Evolutionary conservation across 2,888 invertebrate species (phyloP).

Genomic region (Plagodis dolabraria): DNA sequence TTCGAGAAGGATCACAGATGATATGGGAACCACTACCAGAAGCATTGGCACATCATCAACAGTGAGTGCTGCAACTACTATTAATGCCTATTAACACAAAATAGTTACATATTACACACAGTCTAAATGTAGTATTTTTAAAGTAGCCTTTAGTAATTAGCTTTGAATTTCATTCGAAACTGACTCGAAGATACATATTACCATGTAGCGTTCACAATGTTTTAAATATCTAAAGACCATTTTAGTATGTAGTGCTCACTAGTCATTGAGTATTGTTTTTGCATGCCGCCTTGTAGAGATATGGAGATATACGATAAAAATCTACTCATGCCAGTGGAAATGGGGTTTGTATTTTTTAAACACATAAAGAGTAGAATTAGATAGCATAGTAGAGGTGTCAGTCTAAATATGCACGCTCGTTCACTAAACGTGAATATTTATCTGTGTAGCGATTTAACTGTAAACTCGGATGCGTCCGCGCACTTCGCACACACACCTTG

Average conservation of each 20-base stretch:
- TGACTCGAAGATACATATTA: neutral
- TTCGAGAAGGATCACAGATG: slow-evolving; percentile 87
- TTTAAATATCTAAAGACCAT: neutral
- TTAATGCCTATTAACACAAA: neutral
- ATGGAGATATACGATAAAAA: slow-evolving; percentile 69
- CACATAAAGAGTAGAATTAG: slow-evolving; percentile 15
- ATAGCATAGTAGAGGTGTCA: slow-evolving; percentile 3
- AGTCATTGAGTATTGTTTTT: slow-evolving; percentile 75
- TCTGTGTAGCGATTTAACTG: no score
- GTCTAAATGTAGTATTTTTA: slow-evolving; percentile 1
- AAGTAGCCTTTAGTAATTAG: slow-evolving; percentile 8
- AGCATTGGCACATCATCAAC: slow-evolving; percentile 49
- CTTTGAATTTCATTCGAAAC: slow-evolving; percentile 10
- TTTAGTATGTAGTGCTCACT: slow-evolving; percentile 43
- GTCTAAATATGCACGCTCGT: slow-evolving; percentile 5
- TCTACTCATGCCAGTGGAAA: slow-evolving; percentile 71
- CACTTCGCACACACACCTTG: no score
- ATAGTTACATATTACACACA: slow-evolving; percentile 4
- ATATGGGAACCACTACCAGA: slow-evolving; percentile 85
- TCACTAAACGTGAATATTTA: no score
- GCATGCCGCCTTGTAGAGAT: slow-evolving; percentile 80
- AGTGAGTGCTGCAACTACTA: slow-evolving; percentile 54
- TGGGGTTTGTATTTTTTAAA: slow-evolving; percentile 72
- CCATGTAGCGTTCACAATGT: neutral
- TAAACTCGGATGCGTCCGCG: no score